Percentiles rank a stretch among this genome's conserved stretches.
phyloP scores from a whole-genome alignment of 2,797 vertebrate species.

The Aplochiton taeniatus region DNA sequence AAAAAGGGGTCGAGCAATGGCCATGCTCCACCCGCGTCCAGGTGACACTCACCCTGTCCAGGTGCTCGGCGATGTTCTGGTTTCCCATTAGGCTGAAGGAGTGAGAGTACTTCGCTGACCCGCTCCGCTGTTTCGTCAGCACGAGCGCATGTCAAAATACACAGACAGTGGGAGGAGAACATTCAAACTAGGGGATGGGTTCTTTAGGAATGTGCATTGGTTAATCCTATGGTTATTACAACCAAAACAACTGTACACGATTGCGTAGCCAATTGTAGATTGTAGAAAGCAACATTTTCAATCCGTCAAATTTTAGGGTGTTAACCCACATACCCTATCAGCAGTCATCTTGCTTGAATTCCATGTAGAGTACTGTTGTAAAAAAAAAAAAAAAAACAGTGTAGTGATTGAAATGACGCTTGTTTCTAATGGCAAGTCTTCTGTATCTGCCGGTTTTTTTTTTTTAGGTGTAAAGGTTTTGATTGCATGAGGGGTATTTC shows the following conservation, averaged over 20 bases:
- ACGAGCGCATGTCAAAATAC: background rate
- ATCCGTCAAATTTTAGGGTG: background rate
- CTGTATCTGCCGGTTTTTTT: background rate
- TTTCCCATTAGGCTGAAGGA: conserved; percentile 7
- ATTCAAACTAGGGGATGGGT: no score
- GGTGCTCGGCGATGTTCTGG: conserved; percentile 27
- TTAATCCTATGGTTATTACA: no score
- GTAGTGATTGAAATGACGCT: background rate
- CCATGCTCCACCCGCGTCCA: background rate
- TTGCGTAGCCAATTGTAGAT: background rate
- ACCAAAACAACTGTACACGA: no score
- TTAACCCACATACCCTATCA: conserved; percentile 34
- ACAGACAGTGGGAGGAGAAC: no score
- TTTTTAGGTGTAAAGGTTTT: background rate
- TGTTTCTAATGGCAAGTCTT: background rate
- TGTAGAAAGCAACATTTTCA: background rate
- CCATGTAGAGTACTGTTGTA: background rate
- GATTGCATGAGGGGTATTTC: background rate
- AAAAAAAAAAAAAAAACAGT: background rate
- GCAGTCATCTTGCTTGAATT: background rate
- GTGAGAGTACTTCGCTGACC: conserved; percentile 8
- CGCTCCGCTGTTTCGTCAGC: conserved; percentile 54
- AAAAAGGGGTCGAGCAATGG: no score
- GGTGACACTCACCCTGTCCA: conserved; percentile 54
- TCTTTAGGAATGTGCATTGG: no score